Conservation (phyloP, 2,888 invertebrate genomes). For the Epirrhoe tristata region DNA sequence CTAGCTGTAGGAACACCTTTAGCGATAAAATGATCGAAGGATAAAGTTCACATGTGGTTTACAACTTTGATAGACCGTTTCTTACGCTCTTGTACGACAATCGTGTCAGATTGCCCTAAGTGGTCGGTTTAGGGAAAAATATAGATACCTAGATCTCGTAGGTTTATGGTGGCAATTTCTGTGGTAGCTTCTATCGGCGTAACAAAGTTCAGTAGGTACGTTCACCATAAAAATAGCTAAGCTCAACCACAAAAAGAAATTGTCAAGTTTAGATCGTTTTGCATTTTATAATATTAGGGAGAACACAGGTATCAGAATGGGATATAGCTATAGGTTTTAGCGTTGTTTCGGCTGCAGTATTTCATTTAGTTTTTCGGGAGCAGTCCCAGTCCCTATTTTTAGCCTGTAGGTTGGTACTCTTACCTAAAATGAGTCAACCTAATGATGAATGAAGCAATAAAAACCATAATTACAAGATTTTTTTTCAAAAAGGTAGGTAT, state of each 20-base stretch:
- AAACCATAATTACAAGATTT: neutral
- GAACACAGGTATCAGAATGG: too few species aligned
- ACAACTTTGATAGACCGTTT: slow-evolving; percentile 34
- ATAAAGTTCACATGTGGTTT: too few species aligned
- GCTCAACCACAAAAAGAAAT: too few species aligned
- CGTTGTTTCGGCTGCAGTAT: too few species aligned
- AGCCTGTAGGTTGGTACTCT: neutral
- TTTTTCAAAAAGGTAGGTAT: neutral
- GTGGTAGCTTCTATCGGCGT: neutral
- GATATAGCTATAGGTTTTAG: neutral
- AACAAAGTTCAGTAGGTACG: neutral
- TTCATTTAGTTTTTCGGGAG: too few species aligned
- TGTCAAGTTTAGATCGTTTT: neutral
- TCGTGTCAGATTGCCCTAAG: neutral
- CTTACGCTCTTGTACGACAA: slow-evolving; percentile 1
- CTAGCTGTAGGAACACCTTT: slow-evolving; percentile 44
- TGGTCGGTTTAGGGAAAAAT: neutral
- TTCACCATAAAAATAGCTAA: too few species aligned
- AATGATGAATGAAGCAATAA: neutral
- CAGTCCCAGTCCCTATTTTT: neutral
- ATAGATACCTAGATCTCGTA: too few species aligned
- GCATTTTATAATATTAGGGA: neutral
- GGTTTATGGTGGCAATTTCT: neutral
- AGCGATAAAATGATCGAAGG: too few species aligned
- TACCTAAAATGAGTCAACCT: neutral